Evolutionary conservation across 2,888 invertebrate species (phyloP).

Genomic region (Leptura quadrifasciata): DNA sequence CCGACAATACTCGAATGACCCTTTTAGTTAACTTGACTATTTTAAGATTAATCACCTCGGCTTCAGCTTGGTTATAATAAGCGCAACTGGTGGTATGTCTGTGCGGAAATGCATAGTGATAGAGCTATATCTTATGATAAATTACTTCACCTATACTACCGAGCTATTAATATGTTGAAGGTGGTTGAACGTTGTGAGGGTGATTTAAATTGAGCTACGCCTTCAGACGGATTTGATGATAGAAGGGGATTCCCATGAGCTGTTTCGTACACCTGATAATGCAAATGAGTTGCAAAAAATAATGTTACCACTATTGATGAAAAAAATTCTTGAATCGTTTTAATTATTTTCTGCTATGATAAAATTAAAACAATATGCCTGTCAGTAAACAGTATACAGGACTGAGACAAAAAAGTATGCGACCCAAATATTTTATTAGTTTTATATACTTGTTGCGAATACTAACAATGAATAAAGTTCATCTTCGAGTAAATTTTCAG

Average conservation of each 20-base stretch:
- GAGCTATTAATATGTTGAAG: not conserved
- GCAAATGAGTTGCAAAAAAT: not conserved
- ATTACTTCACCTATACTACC: not conserved
- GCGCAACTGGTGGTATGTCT: constrained; percentile 44
- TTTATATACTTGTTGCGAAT: no score
- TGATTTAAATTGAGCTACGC: not conserved
- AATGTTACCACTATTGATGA: no score
- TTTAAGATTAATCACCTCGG: constrained; percentile 36
- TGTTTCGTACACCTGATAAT: not conserved
- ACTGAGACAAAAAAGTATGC: no score
- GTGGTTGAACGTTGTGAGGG: not conserved
- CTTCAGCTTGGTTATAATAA: constrained; percentile 20
- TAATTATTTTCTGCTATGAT: no score
- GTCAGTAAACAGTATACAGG: no score
- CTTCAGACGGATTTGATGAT: not conserved
- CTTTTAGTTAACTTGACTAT: constrained; percentile 41
- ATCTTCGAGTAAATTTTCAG: no score
- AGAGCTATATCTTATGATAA: constrained; percentile 1
- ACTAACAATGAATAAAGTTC: no score
- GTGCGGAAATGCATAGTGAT: not conserved
- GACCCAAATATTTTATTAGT: no score
- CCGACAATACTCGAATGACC: constrained; percentile 49
- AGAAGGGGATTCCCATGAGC: not conserved
- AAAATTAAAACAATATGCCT: no score
- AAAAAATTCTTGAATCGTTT: no score